Percentiles rank a stretch among this genome's conserved stretches.
These are phyloP conservation scores for Cyprinodon diabolis DNA, from an alignment of 2,797 vertebrate genomes.

Conservation along the genomic window DNA sequence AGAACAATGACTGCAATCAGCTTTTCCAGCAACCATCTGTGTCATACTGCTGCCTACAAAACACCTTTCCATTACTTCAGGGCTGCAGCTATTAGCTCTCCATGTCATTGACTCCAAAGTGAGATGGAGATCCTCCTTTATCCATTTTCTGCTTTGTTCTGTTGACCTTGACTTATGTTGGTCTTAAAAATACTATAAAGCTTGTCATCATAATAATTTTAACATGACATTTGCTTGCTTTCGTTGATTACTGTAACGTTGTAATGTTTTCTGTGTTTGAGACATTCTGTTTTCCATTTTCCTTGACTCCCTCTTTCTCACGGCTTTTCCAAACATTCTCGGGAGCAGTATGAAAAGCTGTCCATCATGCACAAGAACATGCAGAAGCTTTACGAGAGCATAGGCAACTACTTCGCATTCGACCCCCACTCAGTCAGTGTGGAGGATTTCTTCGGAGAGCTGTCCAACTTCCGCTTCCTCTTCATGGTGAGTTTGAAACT, in stretches of 20 bases:
- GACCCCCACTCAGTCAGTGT: conserved; percentile 88
- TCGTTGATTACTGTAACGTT: conserved; percentile 6
- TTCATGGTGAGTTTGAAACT: conserved; percentile 89
- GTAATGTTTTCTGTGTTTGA: conserved; percentile 22
- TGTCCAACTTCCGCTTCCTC: conserved; percentile 90
- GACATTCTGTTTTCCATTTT: conserved; percentile 40
- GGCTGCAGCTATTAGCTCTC: conserved; percentile 73
- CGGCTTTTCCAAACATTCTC: conserved; percentile 90
- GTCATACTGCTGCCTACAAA: conserved; percentile 73
- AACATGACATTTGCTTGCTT: conserved; percentile 8
- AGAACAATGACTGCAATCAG: conserved; percentile 80
- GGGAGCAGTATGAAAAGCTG: conserved; percentile 95
- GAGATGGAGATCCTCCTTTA: conserved; percentile 66
- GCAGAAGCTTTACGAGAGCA: conserved; percentile 91
- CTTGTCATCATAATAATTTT: conserved; percentile 26
- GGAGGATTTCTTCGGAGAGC: conserved; percentile 95
- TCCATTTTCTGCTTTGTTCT: conserved; percentile 48
- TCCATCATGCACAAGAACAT: conserved; percentile 97
- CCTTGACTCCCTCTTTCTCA: conserved; percentile 85
- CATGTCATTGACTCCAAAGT: conserved; percentile 67
- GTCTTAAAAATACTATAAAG: conserved; percentile 37
- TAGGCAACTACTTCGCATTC: conserved; percentile 93
- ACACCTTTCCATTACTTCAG: conserved; percentile 72
- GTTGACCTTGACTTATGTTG: conserved; percentile 58
- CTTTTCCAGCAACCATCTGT: conserved; percentile 72